Evolutionary conservation across 2,113 vertebrate species (phyloP).

Genomic region (Cygnus atratus): DNA sequence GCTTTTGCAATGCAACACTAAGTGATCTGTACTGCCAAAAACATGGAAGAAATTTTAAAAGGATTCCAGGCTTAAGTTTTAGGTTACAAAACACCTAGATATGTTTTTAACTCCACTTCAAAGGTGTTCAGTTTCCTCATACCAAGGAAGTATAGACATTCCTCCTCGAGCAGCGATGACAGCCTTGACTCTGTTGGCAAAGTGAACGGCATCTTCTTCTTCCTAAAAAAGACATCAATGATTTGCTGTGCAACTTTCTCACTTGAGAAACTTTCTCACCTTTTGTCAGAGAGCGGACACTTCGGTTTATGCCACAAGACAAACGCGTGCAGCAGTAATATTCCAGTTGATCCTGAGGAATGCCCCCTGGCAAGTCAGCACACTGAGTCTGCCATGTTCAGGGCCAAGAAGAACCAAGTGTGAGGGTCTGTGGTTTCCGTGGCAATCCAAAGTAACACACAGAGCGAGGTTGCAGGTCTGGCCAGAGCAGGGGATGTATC

Average conservation of each 20-base stretch:
- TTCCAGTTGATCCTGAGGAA: neutral
- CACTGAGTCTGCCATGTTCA: neutral
- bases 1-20: neutral
- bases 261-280: neutral
- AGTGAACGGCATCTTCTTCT: conserved; percentile 87
- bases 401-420: neutral
- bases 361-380: rapidly evolving
- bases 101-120: neutral
- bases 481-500: neutral
- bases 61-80: neutral
- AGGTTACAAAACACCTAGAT: neutral
- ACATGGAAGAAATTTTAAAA: neutral
- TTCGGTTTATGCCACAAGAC: neutral
- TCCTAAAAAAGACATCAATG: conserved; percentile 66
- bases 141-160: conserved; percentile 88
- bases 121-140: conserved; percentile 44
- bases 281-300: neutral
- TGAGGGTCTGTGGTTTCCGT: neutral
- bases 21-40: neutral
- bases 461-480: neutral
- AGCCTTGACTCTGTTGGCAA: conserved; percentile 91
- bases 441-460: neutral
- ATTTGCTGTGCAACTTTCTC: neutral
- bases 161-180: conserved; percentile 87
- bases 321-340: neutral